Evolutionary conservation across 2,797 vertebrate genomes (phyloP), one percentile per base, ranked within the genome.

Genomic region (Taenioides sp.): DNA sequence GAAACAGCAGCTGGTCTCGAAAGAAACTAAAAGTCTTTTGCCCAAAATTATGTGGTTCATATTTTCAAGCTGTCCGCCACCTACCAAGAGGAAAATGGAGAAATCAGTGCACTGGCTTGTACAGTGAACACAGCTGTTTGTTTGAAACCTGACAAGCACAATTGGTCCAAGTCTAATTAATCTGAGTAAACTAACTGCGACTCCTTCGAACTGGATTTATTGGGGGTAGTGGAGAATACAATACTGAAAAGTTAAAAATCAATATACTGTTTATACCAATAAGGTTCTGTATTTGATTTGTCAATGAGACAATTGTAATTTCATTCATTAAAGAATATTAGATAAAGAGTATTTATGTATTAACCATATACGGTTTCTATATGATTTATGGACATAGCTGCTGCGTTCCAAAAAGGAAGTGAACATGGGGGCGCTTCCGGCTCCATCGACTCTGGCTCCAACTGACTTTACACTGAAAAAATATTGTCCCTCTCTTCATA

Each of bases 1-100:
- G 72, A 72, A 74, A 67, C 67, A 72, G 73, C 54, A 77, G 69
- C 74, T 71, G 47, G 76, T 74, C 67, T 67, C 23, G 65, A 66
- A 76, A 67, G 27, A 5, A 66, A 50, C 50, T 67, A 23, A 69
- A 25, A 5, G 17, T 25, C 49, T 52, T 52, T 20, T 5, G 49
- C 17, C 17, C 7, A 31, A 66, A 66, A 49, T 27, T 4, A 31
- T 52, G 49, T 9, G 49, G 9, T 49, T 49, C 22, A 50, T 63
- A 40, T 63, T 65, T 65, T 65, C 64, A 65, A 52, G 27, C 65
- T 31, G 27, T 54, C 65, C 6, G 11, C 65, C 47, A 27, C 47
- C 65, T 54, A 54, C 25, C 23, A 52, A 49, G 49, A 66, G 18
- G 64, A 49, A 52, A 52, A 50, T 28, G 47, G 50, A 20, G 43